Evolutionary conservation across 2,113 vertebrate genomes (phyloP).

Genomic region (Siniperca knerii): DNA sequence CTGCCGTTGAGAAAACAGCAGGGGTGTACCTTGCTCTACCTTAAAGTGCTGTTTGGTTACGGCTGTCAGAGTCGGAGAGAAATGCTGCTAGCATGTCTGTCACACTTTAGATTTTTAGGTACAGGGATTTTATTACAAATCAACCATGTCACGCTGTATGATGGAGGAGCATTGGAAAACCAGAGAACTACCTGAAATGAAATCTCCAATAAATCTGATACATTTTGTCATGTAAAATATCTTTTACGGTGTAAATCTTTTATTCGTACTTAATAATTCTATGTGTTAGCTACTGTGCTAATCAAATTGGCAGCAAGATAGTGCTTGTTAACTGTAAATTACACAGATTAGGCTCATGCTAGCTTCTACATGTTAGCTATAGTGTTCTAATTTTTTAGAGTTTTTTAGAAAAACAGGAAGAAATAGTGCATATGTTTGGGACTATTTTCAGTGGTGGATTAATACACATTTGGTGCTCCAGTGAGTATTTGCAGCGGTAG

Average conservation of each 20-base stretch:
- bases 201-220: not conserved
- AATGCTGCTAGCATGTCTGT: not conserved
- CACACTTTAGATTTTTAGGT: not conserved
- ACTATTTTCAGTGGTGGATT: not conserved
- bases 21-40: constrained; percentile 66
- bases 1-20: constrained; percentile 79
- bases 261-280: too few relatives aligned
- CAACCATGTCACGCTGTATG: not conserved
- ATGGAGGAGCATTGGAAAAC: not conserved
- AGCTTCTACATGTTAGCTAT: not conserved
- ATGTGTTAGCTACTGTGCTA: too few relatives aligned
- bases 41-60: constrained; percentile 54
- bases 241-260: too few relatives aligned
- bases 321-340: not conserved
- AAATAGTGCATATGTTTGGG: not conserved
- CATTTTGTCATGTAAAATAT: not conserved
- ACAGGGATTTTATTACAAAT: constrained; percentile 15
- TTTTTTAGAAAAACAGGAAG: not conserved
- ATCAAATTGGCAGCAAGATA: not conserved
- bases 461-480: not conserved
- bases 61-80: constrained; percentile 27
- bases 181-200: not conserved
- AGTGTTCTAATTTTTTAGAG: too few relatives aligned
- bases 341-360: not conserved
- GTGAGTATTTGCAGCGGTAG: not conserved